Evolutionary conservation across 2,888 invertebrate genomes (phyloP), one percentile per base, ranked within the genome.

Genomic region (Lepeophtheirus nordmannii): DNA sequence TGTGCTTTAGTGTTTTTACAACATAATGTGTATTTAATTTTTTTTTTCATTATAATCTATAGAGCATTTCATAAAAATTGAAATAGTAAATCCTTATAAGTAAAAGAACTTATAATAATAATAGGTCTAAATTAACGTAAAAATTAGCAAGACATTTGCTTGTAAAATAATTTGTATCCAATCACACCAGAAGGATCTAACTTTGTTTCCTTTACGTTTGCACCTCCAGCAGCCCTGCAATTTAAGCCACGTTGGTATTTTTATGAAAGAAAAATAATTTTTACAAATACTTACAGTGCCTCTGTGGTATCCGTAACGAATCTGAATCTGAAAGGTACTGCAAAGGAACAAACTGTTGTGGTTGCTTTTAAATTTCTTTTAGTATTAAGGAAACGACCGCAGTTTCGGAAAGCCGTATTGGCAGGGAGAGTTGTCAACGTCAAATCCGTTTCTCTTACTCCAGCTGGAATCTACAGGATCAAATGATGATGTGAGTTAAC

Each of bases 101-200:
- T 7, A 30, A 5, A 30, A 7, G 7, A 30, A 30, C 30, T 30
- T 30, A 30, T 30, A 30, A 30, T 30, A 30, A 30, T 30, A 30
- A 30, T 5, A 30, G 7, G 30, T 30, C 7, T 8, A 46, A n/a
- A 46, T 46, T 5, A n/a, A 46, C 17, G 8, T 46, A 5, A 10
- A 11, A 5, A 2, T 46, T 60, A 60, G 23, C 60, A 60, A 14
- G 60, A 1, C 14, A 60, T 60, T 7, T 60, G 60, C 14, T 60
- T 20, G 30, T 60, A 60, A 22, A 37, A 37, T n/a, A 60, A 37
- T 10, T 17, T 37, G 60, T 37, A 60, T 14, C 60, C 60, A 60
- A 60, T 60, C 10, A 60, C 39, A 37, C 60, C 60, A 12, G 22
- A 17, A 1, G 60, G 60, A 14, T 38, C 37, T 38, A 60, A 30